Percentiles rank a stretch among this genome's conserved stretches.
These are phyloP conservation scores for Remorina albescens DNA, from an alignment of 2,797 vertebrate species.

Conservation along the genomic window DNA sequence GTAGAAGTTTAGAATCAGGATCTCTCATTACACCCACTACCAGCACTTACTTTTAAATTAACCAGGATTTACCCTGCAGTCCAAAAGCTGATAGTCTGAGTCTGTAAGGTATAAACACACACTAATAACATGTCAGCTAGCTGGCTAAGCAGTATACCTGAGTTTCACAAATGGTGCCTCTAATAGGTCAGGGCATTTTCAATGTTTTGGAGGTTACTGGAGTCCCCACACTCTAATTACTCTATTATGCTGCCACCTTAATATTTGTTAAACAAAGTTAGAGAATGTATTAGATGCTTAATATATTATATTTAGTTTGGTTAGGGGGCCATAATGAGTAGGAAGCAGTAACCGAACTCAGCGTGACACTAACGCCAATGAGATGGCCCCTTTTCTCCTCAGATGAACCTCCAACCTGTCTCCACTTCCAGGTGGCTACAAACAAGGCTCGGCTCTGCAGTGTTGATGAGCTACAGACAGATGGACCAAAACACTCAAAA, in stretches of 20 bases:
- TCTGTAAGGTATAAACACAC: background rate
- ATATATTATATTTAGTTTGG: constrained; percentile 35
- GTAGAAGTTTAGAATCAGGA: constrained; percentile 22
- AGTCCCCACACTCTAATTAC: constrained; percentile 38
- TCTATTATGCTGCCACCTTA: constrained; percentile 26
- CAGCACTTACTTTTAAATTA: constrained; percentile 15
- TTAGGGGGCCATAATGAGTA: constrained; percentile 35
- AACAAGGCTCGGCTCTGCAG: constrained; percentile 8
- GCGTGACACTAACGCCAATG: constrained; percentile 1
- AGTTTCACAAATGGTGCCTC: constrained; percentile 49
- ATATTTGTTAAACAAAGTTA: constrained; percentile 46
- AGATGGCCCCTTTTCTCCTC: constrained; percentile 17
- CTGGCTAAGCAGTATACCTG: constrained; percentile 11
- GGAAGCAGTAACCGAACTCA: constrained; percentile 31
- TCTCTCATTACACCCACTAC: constrained; percentile 9
- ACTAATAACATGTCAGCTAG: constrained; percentile 33
- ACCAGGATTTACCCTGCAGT: constrained; percentile 23
- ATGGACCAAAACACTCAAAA: constrained; percentile 28
- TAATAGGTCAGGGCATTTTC: constrained; percentile 56
- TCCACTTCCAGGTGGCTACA: constrained; percentile 32
- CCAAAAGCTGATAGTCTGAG: constrained; percentile 17
- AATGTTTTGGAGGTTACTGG: constrained; percentile 38
- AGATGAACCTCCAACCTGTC: constrained; percentile 27
- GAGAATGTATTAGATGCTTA: constrained; percentile 30
- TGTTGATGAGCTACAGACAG: constrained; percentile 51